Conservation (phyloP, 2,888 invertebrate species). For the Timema podura region DNA sequence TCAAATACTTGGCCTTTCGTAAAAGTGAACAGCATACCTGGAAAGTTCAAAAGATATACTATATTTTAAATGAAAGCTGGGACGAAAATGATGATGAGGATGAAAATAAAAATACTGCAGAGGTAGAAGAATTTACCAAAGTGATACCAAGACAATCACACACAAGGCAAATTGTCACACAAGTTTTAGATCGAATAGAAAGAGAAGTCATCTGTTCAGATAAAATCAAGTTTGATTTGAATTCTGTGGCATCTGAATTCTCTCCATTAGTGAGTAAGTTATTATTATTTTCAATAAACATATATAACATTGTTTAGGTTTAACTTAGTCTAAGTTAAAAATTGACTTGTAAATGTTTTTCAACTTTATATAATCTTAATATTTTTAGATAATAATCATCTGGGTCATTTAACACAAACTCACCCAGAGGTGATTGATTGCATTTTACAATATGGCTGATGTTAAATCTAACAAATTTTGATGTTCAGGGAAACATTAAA, state of each 20-base stretch:
- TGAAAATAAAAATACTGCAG: conserved; percentile 37
- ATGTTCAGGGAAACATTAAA: too few species aligned
- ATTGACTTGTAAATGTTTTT: too few species aligned
- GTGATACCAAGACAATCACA: too few species aligned
- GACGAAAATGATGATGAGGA: conserved; percentile 38
- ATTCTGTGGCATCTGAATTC: conserved; percentile 59
- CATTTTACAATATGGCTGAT: too few species aligned
- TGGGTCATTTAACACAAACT: too few species aligned
- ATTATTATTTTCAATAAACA: not conserved
- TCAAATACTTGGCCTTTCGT: conserved; percentile 55
- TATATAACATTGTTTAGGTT: too few species aligned
- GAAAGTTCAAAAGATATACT: conserved; percentile 56
- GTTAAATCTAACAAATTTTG: too few species aligned
- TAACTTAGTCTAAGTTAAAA: too few species aligned
- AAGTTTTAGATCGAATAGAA: conserved; percentile 44
- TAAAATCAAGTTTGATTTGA: conserved; percentile 57
- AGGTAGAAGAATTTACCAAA: conserved; percentile 39
- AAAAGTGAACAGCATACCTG: conserved; percentile 44
- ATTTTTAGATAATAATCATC: too few species aligned
- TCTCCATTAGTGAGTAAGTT: conserved; percentile 22
- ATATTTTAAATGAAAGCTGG: conserved; percentile 52
- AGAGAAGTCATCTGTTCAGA: conserved; percentile 48
- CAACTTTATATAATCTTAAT: too few species aligned
- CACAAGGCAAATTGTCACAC: too few species aligned
- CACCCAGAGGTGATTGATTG: too few species aligned